Evolutionary conservation across 2,797 vertebrate species (phyloP).

Genomic region (Spinibarbus caldwelli): DNA sequence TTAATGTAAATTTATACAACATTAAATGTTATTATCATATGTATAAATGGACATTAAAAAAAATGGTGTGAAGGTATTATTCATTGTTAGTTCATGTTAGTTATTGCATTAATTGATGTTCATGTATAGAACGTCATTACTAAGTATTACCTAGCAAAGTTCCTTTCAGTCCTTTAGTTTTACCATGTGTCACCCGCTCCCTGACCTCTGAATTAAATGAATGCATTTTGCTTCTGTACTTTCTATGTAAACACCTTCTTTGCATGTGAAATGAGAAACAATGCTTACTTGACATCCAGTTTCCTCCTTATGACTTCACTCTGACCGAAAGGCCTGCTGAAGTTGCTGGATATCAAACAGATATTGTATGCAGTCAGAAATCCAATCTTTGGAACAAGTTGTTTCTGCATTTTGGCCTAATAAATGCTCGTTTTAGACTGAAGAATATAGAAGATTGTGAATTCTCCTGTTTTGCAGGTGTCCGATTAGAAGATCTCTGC

Average conservation of each 20-base stretch:
- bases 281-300: neutral
- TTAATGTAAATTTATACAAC: neutral
- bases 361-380: neutral
- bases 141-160: neutral
- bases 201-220: neutral
- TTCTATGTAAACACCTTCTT: constrained; percentile 18
- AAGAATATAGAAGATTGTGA: neutral
- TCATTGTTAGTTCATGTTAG: neutral
- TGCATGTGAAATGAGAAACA: constrained; percentile 24
- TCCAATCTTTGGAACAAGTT: neutral
- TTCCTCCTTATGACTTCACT: neutral
- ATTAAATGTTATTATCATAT: neutral
- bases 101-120: neutral
- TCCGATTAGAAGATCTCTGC: neutral
- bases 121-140: neutral
- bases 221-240: neutral
- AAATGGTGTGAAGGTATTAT: neutral
- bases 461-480: neutral
- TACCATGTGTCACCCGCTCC: neutral
- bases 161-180: neutral
- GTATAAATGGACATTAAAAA: neutral
- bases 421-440: neutral
- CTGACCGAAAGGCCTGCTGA: too few species aligned
- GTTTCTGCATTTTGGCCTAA: neutral
- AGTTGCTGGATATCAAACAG: neutral